Base-by-base conservation (phyloP, 1,140 invertebrate genomes). In the Oryctes rhinoceros region DNA sequence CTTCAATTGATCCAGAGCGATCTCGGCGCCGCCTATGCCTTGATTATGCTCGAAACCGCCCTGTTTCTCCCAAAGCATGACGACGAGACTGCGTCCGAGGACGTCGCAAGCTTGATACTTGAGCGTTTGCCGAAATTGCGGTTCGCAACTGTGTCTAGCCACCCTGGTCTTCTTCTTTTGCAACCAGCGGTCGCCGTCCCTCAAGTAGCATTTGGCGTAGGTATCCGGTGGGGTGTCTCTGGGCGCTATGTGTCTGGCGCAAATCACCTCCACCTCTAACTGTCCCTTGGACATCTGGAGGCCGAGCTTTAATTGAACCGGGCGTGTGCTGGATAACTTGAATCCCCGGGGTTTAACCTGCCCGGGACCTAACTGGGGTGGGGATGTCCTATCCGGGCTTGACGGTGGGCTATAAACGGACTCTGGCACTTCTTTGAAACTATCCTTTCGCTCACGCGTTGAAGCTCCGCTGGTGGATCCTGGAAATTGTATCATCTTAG, bases 171-270 rank as follows among this genome's bases (percentile, higher is more conserved):
- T 98, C 81, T 96, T 93, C 86, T 97, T 98, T 85, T 97, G 95
- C 77, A 97, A 88, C 91, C 94, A 94, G 82, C 94, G 92, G 75
- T 96, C 94, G 39, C 95, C 95, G 84, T 97, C 95, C 44, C 95
- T 92, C 39, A 98, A 89, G 86, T 97, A 98, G 74, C 96, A 97
- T 89, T 98, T 98, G 75, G 98, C 96, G 88, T 98, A 98, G 4
- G 96, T 97, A 86, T 98, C 96, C 90, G 91, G 88, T 75, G 88
- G 88, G 18, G 87, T 88, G 74, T 90, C 90, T 65, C 87, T 88
- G 24, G 87, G 85, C 13, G 89, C 85, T 80, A 91, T 90, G 80
- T 90, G 89, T 39, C 88, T 86, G 10, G 89, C 90, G 78, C 88
- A 88, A 74, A 90, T 86, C 10, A 98, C 94, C 88, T 97, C 96